Conservation (phyloP, 2,113 vertebrate genomes). For the Calonectris borealis region DNA sequence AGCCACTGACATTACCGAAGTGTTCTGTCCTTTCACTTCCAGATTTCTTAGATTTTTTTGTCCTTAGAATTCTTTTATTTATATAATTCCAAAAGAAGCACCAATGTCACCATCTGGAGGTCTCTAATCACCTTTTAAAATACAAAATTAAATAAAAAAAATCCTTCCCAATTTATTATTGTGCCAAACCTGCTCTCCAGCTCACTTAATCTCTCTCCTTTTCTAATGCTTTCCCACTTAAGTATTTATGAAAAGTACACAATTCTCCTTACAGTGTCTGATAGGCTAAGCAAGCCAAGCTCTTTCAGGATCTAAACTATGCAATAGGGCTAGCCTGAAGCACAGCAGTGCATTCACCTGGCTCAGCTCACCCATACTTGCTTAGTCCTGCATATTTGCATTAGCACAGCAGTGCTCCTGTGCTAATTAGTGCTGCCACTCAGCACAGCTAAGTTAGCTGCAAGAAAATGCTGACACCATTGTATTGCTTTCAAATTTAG, state of each 20-base stretch:
- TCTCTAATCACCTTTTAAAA: neutral
- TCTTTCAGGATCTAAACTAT: neutral
- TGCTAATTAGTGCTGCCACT: neutral
- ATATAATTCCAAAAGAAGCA: neutral
- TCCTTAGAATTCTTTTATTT: neutral
- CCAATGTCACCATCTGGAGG: neutral
- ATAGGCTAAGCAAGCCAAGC: neutral
- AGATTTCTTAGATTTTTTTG: neutral
- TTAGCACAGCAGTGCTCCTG: neutral
- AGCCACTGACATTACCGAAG: neutral
- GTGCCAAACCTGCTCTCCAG: neutral
- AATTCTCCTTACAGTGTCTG: neutral
- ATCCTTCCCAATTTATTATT: neutral
- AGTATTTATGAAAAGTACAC: neutral
- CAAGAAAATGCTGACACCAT: neutral
- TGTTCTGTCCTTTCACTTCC: neutral
- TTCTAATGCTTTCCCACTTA: neutral
- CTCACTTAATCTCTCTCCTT: neutral
- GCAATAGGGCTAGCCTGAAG: neutral
- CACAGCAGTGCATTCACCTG: neutral
- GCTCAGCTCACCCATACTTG: neutral
- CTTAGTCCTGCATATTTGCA: neutral
- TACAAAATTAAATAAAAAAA: neutral
- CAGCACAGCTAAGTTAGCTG: neutral
- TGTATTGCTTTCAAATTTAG: neutral